These are phyloP conservation scores for Malurus melanocephalus DNA, from an alignment of 2,113 vertebrate genomes.

Conservation along the genomic window DNA sequence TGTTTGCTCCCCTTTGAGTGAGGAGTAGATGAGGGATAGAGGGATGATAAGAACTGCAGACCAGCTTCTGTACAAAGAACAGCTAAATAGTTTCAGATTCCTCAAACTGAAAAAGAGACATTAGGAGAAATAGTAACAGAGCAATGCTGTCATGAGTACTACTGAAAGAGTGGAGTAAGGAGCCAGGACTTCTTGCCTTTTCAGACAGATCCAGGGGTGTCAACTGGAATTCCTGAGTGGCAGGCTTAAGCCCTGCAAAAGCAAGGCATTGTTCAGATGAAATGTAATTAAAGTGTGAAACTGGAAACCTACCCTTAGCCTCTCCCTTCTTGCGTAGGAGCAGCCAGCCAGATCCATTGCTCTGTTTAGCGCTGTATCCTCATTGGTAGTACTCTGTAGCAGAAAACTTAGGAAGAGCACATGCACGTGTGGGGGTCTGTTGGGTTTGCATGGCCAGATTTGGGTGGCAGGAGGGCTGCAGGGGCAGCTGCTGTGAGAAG, in stretches of 20 bases:
- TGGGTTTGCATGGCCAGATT: background rate
- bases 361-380: rapidly evolving
- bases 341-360: background rate
- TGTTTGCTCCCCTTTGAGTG: background rate
- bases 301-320: background rate
- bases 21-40: background rate
- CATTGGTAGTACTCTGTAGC: background rate
- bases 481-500: background rate
- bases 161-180: background rate
- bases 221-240: rapidly evolving
- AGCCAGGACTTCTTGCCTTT: background rate
- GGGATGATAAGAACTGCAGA: background rate
- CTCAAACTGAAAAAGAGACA: background rate
- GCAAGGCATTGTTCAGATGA: background rate
- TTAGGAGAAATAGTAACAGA: background rate
- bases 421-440: rapidly evolving
- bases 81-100: background rate
- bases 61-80: background rate
- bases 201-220: background rate
- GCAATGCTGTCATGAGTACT: background rate
- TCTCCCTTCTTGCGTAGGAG: background rate
- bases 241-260: background rate
- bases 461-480: rapidly evolving
- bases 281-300: background rate
- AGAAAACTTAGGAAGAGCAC: background rate